A percentile compares a stretch with the other conserved stretches of the same genome.
Conservation (phyloP, 2,797 vertebrate species). For the Lutjanus campechanus region DNA sequence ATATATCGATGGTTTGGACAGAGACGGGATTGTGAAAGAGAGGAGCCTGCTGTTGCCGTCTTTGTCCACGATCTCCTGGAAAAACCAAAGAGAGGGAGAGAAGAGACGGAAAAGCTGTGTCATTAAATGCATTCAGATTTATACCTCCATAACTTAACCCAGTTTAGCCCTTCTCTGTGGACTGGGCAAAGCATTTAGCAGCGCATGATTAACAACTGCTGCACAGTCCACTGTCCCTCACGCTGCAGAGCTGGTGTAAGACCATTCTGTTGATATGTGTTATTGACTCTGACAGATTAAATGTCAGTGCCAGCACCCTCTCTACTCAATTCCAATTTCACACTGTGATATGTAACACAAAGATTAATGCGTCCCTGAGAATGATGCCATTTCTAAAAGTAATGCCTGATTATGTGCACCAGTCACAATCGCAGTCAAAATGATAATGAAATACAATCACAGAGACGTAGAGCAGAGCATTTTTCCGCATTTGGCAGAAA, state of each 20-base stretch:
- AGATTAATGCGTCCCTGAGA: slow-evolving; percentile 22
- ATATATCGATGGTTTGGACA: slow-evolving; percentile 98
- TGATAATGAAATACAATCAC: slow-evolving; percentile 15
- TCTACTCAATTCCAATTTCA: slow-evolving; percentile 49
- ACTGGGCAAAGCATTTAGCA: slow-evolving; percentile 13
- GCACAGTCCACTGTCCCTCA: neutral
- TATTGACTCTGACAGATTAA: slow-evolving; percentile 56
- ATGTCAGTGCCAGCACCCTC: slow-evolving; percentile 31
- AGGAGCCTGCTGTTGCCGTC: slow-evolving; percentile 98
- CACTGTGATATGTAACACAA: slow-evolving; percentile 17
- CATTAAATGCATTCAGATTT: neutral
- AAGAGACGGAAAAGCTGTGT: slow-evolving; percentile 28
- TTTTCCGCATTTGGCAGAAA: slow-evolving; percentile 20
- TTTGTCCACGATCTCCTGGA: slow-evolving; percentile 98
- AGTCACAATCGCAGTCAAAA: slow-evolving; percentile 6
- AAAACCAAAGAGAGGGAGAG: slow-evolving; percentile 32
- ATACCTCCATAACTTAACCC: neutral
- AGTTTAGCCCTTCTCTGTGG: neutral
- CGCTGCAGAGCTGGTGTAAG: neutral
- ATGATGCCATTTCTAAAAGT: slow-evolving; percentile 35
- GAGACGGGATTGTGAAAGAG: slow-evolving; percentile 97
- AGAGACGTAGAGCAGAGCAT: neutral
- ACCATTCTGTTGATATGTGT: slow-evolving; percentile 18
- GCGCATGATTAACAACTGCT: slow-evolving; percentile 1
- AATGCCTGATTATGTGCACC: slow-evolving; percentile 38